Base-by-base conservation (phyloP, 2,888 invertebrate species). In the Halictus quadricinctus region DNA sequence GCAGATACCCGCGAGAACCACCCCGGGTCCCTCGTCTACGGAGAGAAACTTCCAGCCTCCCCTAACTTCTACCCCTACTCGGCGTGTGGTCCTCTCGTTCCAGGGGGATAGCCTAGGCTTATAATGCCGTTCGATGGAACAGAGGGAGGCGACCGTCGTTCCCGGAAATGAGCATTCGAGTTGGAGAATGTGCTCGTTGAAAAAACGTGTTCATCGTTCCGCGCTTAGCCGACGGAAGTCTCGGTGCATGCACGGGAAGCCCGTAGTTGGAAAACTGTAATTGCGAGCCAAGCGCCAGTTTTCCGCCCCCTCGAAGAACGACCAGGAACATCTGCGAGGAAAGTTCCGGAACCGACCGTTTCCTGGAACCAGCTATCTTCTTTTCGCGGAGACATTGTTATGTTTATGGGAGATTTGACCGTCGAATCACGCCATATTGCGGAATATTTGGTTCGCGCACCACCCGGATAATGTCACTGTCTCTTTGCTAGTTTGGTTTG, bases 241-340 rank as follows among this genome's bases (percentile, higher is more conserved):
- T 70, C 25, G 80, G 46, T 48, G 74, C 36, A 69, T 58, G 74
- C 72, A 54, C 54, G 43, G 50, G 48, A 66, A 77, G 18, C 54
- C 48, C 36, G 60, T 43, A 79, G 70, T 75, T 21, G 79, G 79
- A 41, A 75, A 75, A 84, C 79, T 76, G 79, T 83, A 83, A 84
- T 84, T 83, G 84, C 84, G 36, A 58, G 25, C 25, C 69, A 58
- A 60, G 48, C 36, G 8, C 15, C 46, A 72, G 73, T 54, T 48
- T 29, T 36, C 50, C 54, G 36, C 29, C 36, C 48, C 48, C 50
- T 73, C 50, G 54, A 50, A 36, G 36, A 54, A 73, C 73, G 73
- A 1, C 54, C 36, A 12, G 73, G 54, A 73, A 73, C 73, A 73
- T 73, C 73, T 73, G 50, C 73, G 50, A 54, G 73, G 36, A 54